phyloP scores from a whole-genome alignment of 2,797 vertebrate species.

The Platyrinchus mystaceus region DNA sequence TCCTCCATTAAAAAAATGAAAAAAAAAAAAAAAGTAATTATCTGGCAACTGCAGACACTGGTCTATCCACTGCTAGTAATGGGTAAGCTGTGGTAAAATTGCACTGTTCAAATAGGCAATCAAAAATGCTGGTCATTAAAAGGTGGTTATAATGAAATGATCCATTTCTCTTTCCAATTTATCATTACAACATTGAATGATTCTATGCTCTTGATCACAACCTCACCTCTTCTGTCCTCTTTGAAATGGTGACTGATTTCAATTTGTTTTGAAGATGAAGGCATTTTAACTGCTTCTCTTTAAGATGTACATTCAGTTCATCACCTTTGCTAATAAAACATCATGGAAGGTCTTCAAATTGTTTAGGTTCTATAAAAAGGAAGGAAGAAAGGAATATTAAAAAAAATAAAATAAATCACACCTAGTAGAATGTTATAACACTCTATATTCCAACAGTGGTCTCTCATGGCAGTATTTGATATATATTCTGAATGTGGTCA shows the following conservation, averaged over 20 bases:
- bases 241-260: slow-evolving; percentile 69
- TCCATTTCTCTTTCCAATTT: not conserved
- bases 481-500: not conserved
- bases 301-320: slow-evolving; percentile 80
- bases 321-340: slow-evolving; percentile 78
- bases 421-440: not conserved
- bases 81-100: not conserved
- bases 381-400: not conserved
- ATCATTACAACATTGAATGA: not conserved
- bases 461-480: not conserved
- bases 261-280: slow-evolving; percentile 79
- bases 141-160: not conserved
- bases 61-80: not conserved
- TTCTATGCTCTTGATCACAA: not conserved
- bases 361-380: slow-evolving; percentile 77
- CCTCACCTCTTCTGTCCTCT: slow-evolving; percentile 79
- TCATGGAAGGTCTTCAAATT: slow-evolving; percentile 80
- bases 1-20: not conserved
- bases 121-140: not conserved
- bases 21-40: not conserved
- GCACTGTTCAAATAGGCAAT: not conserved
- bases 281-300: slow-evolving; percentile 79
- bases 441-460: not conserved
- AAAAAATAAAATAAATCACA: not conserved
- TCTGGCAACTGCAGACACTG: not conserved